Conservation (phyloP, 2,888 invertebrate species). For the Synanthedon andrenaeformis region DNA sequence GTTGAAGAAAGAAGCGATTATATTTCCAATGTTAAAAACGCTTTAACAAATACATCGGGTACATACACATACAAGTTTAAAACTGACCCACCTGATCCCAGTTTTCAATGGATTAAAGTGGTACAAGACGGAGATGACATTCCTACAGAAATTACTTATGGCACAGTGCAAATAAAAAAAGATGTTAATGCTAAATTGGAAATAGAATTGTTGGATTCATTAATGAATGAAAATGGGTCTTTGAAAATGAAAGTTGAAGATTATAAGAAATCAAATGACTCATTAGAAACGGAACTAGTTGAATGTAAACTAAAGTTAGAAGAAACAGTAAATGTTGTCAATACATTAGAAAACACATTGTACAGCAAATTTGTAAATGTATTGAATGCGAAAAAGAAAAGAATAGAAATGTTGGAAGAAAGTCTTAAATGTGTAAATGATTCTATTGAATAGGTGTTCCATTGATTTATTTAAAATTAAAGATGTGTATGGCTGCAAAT, state of each 20-base stretch:
- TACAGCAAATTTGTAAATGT: conserved; percentile 49
- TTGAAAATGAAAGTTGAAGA: conserved; percentile 16
- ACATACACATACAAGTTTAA: conserved; percentile 3
- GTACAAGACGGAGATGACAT: neutral
- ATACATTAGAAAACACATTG: conserved; percentile 28
- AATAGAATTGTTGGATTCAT: conserved; percentile 29
- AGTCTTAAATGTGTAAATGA: conserved; percentile 11
- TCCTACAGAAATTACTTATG: conserved; percentile 1
- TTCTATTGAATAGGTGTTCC: neutral
- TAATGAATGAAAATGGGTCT: conserved; percentile 32
- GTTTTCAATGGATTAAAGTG: conserved; percentile 7
- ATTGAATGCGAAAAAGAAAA: conserved; percentile 46
- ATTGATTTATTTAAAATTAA: too few relatives aligned
- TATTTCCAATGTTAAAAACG: conserved; percentile 13
- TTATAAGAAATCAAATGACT: conserved; percentile 14
- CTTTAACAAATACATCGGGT: conserved; percentile 1
- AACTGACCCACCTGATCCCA: neutral
- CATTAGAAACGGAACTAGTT: conserved; percentile 21
- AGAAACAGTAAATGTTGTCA: conserved; percentile 32
- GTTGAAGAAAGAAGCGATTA: conserved; percentile 32
- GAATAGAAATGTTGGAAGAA: conserved; percentile 41
- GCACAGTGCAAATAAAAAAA: conserved; percentile 3
- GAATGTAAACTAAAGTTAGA: conserved; percentile 32
- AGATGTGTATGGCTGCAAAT: too few relatives aligned
- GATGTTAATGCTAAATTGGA: conserved; percentile 10